Evolutionary conservation across 2,888 invertebrate species (phyloP).

Genomic region (Drosophila borealis): DNA sequence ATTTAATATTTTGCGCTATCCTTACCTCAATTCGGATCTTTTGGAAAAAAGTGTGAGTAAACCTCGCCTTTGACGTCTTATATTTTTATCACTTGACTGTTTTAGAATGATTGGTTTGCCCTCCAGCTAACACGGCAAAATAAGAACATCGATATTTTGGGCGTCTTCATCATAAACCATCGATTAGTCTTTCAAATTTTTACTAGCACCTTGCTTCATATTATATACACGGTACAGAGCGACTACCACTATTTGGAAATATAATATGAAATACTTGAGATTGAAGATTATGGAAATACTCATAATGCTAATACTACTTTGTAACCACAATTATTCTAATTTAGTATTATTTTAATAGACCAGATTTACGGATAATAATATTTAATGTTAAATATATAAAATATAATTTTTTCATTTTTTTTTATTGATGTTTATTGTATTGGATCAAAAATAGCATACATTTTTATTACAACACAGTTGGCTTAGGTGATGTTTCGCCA

Average conservation of each 20-base stretch:
- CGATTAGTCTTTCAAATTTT: not conserved
- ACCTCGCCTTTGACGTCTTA: too few relatives aligned
- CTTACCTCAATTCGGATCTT: not conserved
- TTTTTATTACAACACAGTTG: too few relatives aligned
- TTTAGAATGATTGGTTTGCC: constrained; percentile 38
- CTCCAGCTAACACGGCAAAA: constrained; percentile 36
- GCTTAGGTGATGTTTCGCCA: too few relatives aligned
- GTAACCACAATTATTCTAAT: too few relatives aligned
- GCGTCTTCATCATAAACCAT: constrained; percentile 19
- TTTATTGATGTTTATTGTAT: too few relatives aligned
- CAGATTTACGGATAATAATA: too few relatives aligned
- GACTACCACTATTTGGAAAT: constrained; percentile 8
- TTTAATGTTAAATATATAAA: too few relatives aligned
- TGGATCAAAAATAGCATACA: too few relatives aligned
- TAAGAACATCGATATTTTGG: constrained; percentile 14
- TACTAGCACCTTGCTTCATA: constrained; percentile 3
- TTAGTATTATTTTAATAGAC: too few relatives aligned
- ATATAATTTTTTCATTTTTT: too few relatives aligned
- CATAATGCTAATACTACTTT: too few relatives aligned
- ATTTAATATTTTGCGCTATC: constrained; percentile 11
- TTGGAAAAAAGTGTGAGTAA: constrained; percentile 19
- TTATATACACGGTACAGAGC: constrained; percentile 36
- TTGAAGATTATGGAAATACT: too few relatives aligned
- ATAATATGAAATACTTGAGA: not conserved
- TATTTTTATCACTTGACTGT: not conserved